These are phyloP conservation scores for Anagyrus pseudococci DNA, from an alignment of 2,888 invertebrate species.

Conservation along the genomic window DNA sequence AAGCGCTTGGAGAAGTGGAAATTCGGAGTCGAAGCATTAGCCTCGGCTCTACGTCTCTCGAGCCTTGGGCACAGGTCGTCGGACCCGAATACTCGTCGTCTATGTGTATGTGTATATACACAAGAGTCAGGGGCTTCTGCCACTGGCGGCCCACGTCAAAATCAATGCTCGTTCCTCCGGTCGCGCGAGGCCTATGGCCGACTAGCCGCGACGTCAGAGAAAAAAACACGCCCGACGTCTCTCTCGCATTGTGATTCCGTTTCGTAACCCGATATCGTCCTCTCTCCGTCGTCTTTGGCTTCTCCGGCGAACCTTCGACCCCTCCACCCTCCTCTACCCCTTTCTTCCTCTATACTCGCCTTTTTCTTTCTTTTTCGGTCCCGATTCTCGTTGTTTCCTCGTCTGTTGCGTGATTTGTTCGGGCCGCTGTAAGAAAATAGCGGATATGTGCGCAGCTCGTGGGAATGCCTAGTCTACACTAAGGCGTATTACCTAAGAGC, in stretches of 20 bases:
- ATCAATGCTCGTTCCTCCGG: slow-evolving; percentile 45
- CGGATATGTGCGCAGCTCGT: neutral
- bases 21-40: slow-evolving; percentile 13
- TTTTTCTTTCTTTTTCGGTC: neutral
- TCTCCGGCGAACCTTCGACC: slow-evolving; percentile 22
- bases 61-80: too few relatives aligned
- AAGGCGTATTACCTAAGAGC: too few relatives aligned
- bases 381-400: slow-evolving; percentile 12
- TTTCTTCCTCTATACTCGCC: neutral
- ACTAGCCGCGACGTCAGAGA: slow-evolving; percentile 9
- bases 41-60: too few relatives aligned
- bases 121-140: neutral
- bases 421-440: too few relatives aligned
- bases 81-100: too few relatives aligned
- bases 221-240: too few relatives aligned
- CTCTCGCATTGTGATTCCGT: slow-evolving; percentile 53
- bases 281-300: slow-evolving; percentile 32
- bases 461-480: too few relatives aligned
- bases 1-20: slow-evolving; percentile 20
- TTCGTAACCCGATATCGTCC: slow-evolving; percentile 50
- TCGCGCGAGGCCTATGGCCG: slow-evolving; percentile 17
- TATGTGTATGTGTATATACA: too few relatives aligned
- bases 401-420: too few relatives aligned
- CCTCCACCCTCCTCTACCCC: too few relatives aligned
- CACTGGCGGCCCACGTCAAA: slow-evolving; percentile 42